A percentile compares a stretch with the other conserved stretches of the same genome.
phyloP scores from a whole-genome alignment of 53 echinoderm and acorn worm genomes.

The Actinopyga echinites region DNA sequence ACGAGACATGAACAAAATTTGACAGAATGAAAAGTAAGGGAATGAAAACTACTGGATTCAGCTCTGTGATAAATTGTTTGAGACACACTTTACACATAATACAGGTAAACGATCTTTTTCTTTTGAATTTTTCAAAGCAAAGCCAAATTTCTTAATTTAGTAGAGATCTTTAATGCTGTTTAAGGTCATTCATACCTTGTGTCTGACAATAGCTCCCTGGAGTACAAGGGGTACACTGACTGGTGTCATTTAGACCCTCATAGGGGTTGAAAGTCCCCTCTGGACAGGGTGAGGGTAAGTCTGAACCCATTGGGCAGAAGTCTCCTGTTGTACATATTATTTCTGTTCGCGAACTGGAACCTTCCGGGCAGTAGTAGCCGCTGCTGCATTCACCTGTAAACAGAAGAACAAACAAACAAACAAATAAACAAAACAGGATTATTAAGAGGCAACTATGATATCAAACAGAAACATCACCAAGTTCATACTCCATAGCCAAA shows the following conservation, averaged over 20 bases:
- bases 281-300: constrained; percentile 75
- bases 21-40: background rate
- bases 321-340: constrained; percentile 82
- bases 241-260: constrained; percentile 52
- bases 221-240: constrained; percentile 81
- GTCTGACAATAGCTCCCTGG: constrained; percentile 92
- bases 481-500: too few species aligned
- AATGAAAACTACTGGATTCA: background rate
- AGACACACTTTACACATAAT: background rate
- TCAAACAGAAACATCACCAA: too few species aligned
- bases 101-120: too few species aligned
- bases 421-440: too few species aligned
- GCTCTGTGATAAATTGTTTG: background rate
- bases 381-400: constrained; percentile 68
- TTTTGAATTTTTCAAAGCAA: too few species aligned
- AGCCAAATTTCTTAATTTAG: too few species aligned
- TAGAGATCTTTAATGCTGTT: too few species aligned
- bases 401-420: too few species aligned
- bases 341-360: constrained; percentile 87
- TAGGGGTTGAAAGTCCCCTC: constrained; percentile 97
- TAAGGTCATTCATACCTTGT: constrained; percentile 52
- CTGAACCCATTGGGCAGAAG: constrained; percentile 86
- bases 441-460: background rate
- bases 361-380: constrained; percentile 88
- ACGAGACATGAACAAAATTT: background rate